These are phyloP conservation scores for Sceloporus undulatus DNA, from an alignment of 2,113 vertebrate genomes.

Conservation along the genomic window DNA sequence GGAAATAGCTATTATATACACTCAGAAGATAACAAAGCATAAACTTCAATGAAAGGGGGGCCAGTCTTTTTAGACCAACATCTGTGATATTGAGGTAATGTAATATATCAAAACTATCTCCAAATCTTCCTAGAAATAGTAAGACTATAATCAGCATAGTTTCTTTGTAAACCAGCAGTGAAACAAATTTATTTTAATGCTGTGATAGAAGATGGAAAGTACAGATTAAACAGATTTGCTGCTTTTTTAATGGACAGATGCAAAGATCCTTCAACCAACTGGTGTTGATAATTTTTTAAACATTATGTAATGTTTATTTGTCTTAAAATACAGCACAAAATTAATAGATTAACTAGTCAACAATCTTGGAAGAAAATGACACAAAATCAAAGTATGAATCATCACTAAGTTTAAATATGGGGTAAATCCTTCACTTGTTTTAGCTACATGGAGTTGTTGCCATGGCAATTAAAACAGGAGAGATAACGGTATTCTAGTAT, in stretches of 20 bases:
- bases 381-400: conserved; percentile 23
- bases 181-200: neutral
- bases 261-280: neutral
- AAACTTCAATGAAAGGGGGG: neutral
- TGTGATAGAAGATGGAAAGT: neutral
- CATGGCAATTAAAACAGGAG: conserved; percentile 64
- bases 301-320: neutral
- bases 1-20: neutral
- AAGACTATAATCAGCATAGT: neutral
- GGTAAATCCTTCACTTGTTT: conserved; percentile 39
- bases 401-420: conserved; percentile 7
- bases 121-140: neutral
- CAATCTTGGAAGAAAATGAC: neutral
- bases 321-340: conserved; percentile 7
- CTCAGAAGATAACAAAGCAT: neutral
- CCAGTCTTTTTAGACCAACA: neutral
- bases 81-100: neutral
- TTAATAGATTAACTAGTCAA: neutral
- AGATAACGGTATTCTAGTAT: conserved; percentile 42
- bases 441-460: conserved; percentile 69
- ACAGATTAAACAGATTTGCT: neutral
- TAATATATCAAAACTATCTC: neutral
- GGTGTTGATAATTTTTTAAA: conserved; percentile 10
- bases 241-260: neutral
- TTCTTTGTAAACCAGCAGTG: neutral